Conservation (phyloP, 2,113 vertebrate genomes). For the Apistogramma diplotaenia region DNA sequence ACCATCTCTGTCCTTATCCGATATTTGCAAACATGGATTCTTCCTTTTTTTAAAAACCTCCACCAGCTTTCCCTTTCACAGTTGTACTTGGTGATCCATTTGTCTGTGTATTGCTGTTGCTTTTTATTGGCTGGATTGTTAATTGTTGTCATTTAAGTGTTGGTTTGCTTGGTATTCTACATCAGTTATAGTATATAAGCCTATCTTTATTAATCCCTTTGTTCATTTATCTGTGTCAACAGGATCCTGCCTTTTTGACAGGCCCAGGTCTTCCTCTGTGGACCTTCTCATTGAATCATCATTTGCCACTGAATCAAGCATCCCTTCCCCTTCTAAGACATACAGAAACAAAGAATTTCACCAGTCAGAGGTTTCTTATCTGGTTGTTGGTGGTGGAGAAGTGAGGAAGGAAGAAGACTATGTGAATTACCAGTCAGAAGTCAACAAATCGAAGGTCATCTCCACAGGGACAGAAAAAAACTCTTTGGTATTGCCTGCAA, state of each 20-base stretch:
- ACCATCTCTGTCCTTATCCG: conserved; percentile 54
- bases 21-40: conserved; percentile 49
- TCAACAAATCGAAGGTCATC: conserved; percentile 30
- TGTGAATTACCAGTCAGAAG: conserved; percentile 51
- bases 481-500: background rate
- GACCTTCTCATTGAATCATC: conserved; percentile 69
- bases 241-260: conserved; percentile 63
- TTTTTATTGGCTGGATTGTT: conserved; percentile 64
- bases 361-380: conserved; percentile 62
- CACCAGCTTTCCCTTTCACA: conserved; percentile 82
- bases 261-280: conserved; percentile 71
- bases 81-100: conserved; percentile 86
- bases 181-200: background rate
- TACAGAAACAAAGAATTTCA: conserved; percentile 20
- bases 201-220: background rate
- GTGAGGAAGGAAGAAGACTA: conserved; percentile 51
- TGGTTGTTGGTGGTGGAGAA: conserved; percentile 60
- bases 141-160: conserved; percentile 48
- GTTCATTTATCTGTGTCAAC: conserved; percentile 47
- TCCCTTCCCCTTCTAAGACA: conserved; percentile 32
- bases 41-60: conserved; percentile 67
- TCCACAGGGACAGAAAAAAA: conserved; percentile 11
- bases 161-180: conserved; percentile 50
- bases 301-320: conserved; percentile 21
- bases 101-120: conserved; percentile 81